Conservation (phyloP, 2,797 vertebrate species). For the Naso thynnoides region DNA sequence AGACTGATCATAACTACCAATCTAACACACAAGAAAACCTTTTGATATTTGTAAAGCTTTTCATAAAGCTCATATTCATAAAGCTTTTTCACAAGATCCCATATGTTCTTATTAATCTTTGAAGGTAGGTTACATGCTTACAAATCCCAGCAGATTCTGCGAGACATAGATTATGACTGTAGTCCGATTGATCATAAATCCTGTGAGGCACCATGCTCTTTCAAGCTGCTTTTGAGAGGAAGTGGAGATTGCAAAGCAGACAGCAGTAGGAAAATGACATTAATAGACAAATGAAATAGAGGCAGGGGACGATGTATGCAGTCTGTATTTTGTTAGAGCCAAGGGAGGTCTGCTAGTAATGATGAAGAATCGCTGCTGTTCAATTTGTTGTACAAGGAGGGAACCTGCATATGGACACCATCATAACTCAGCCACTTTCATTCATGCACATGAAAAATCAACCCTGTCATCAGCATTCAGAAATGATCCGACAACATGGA, state of each 20-base stretch:
- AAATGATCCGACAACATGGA: slow-evolving; percentile 66
- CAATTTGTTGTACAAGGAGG: slow-evolving; percentile 65
- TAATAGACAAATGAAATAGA: slow-evolving; percentile 71
- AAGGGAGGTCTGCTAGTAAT: slow-evolving; percentile 72
- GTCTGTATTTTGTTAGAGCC: slow-evolving; percentile 56
- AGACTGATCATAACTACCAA: slow-evolving; percentile 46
- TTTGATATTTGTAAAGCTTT: slow-evolving; percentile 47
- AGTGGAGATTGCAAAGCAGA: slow-evolving; percentile 37
- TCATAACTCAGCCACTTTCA: slow-evolving; percentile 70
- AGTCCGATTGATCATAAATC: slow-evolving; percentile 67
- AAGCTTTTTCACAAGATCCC: slow-evolving; percentile 43
- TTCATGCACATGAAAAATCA: slow-evolving; percentile 76
- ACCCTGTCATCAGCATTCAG: slow-evolving; percentile 71
- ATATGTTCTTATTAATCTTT: slow-evolving; percentile 34
- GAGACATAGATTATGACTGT: slow-evolving; percentile 31
- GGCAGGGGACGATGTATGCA: slow-evolving; percentile 39
- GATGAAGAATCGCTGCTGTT: slow-evolving; percentile 69
- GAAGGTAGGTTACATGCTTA: slow-evolving; percentile 42
- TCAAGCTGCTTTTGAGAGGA: slow-evolving; percentile 40
- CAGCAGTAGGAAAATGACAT: slow-evolving; percentile 49
- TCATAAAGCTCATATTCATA: too few species aligned
- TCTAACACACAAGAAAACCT: slow-evolving; percentile 27
- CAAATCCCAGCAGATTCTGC: slow-evolving; percentile 49
- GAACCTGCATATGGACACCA: slow-evolving; percentile 64
- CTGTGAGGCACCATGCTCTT: slow-evolving; percentile 55